phyloP scores from a whole-genome alignment of 2,888 invertebrate genomes.

The Crossocerus cetratus region DNA sequence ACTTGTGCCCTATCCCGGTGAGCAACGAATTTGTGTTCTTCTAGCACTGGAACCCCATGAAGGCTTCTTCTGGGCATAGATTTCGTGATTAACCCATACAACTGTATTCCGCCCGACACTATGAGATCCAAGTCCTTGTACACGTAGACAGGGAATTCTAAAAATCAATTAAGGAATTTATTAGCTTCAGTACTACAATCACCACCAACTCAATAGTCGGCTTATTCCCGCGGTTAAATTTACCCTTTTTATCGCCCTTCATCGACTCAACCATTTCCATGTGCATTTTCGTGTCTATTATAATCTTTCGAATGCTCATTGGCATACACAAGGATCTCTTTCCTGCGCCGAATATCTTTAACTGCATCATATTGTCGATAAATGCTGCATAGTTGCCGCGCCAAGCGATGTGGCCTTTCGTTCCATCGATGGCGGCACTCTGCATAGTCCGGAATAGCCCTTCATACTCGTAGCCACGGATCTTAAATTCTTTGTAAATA shows the following conservation, averaged over 20 bases:
- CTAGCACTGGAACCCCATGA: constrained; percentile 79
- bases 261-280: no score
- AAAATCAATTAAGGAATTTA: no score
- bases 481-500: constrained; percentile 76
- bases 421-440: constrained; percentile 76
- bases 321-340: constrained; percentile 79
- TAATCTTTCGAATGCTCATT: constrained; percentile 79
- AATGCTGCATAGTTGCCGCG: constrained; percentile 83
- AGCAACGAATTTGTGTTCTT: constrained; percentile 79
- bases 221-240: no score
- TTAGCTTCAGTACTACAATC: no score
- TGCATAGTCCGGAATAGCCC: constrained; percentile 78
- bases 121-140: constrained; percentile 75
- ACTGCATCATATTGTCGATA: constrained; percentile 84
- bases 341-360: constrained; percentile 78
- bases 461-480: constrained; percentile 80
- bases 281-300: constrained; percentile 79
- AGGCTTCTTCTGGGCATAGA: constrained; percentile 78
- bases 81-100: constrained; percentile 80
- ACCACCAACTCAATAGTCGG: no score
- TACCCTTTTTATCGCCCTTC: no score
- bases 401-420: constrained; percentile 78
- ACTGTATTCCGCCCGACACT: constrained; percentile 80
- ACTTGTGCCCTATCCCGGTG: constrained; percentile 71
- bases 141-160: no score